Base-by-base conservation (phyloP, 2,888 invertebrate genomes). In the Apoderus coryli region DNA sequence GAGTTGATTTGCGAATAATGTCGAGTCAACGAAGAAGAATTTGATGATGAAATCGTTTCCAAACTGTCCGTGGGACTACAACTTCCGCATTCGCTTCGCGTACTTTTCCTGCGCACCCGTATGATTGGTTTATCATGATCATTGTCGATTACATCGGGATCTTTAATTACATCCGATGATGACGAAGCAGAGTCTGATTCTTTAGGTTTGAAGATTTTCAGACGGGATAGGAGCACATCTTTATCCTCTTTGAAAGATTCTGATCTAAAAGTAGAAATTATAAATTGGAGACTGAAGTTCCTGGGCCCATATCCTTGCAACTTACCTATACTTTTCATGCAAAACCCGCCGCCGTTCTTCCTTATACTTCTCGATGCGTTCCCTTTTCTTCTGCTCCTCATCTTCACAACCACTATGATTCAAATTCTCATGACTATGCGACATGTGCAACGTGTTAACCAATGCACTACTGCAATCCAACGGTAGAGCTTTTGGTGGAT, bases 311-410 rank as follows among this genome's bases (percentile, higher is more conserved):
- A n/a, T n/a, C n/a, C n/a, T n/a, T n/a, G n/a, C n/a, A 22, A 25
- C 41, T 41, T 15, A 49, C 48, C 48, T 44, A 52, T 85, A 86
- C 53, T 85, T 86, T 50, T 88, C 85, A 25, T 85, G 69, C 9
- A 88, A 58, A 47, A 84, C 81, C 43, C 75, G 77, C 29, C 89
- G 64, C n/a, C 88, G 62, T 50, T 89, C 88, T 50, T 88, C 85
- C 59, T 89, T 89, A 53, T 88, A 89, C 52, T 80, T 78, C 56
- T 89, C 86, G 40, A 89, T 85, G 25, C 88, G 60, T 49, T 88
- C 86, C 26, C 88, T 62, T 45, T 79, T 77, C 12, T 76, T 55
- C 33, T 50, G 49, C 25, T 52, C 52, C 32, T 52, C 49, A n/a
- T 52, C 47, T 14, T 44, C 40, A 3, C 24, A 26, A 10, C 31